Evolutionary conservation across 2,888 invertebrate genomes (phyloP).

Genomic region (Pristionchus maxplancki): DNA sequence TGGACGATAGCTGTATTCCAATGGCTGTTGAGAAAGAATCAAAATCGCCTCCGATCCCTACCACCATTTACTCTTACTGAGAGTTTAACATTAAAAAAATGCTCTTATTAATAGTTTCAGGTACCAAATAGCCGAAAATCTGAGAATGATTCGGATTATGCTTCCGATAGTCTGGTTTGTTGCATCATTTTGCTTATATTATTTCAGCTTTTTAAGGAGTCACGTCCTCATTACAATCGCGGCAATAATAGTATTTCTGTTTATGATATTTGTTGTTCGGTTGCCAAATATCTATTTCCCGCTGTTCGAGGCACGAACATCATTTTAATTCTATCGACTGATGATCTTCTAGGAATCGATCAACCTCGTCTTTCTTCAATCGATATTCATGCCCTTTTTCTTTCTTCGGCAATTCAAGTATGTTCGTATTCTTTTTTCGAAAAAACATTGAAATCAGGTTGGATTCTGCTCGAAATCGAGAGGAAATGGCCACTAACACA

Average conservation of each 20-base stretch:
- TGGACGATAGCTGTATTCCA: not conserved
- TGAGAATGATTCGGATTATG: not conserved
- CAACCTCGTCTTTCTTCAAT: not conserved
- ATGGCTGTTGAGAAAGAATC: not conserved
- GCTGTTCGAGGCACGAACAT: not conserved
- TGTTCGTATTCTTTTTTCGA: not conserved
- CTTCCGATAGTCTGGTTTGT: not conserved
- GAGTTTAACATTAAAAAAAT: not conserved
- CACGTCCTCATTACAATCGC: not conserved
- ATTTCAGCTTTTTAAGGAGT: not conserved
- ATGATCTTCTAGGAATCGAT: not conserved
- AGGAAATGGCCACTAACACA: not conserved
- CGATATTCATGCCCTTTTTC: not conserved
- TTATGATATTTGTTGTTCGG: not conserved
- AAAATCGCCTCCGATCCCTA: no score
- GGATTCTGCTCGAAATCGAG: not conserved
- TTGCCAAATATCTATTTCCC: not conserved
- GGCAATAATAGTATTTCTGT: not conserved
- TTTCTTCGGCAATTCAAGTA: not conserved
- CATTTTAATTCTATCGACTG: not conserved
- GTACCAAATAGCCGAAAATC: not conserved
- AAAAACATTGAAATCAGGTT: not conserved
- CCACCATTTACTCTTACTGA: not conserved
- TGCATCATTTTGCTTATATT: not conserved
- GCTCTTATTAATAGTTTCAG: not conserved